Conservation (phyloP, 2,888 invertebrate genomes). For the Acleris emargana region DNA sequence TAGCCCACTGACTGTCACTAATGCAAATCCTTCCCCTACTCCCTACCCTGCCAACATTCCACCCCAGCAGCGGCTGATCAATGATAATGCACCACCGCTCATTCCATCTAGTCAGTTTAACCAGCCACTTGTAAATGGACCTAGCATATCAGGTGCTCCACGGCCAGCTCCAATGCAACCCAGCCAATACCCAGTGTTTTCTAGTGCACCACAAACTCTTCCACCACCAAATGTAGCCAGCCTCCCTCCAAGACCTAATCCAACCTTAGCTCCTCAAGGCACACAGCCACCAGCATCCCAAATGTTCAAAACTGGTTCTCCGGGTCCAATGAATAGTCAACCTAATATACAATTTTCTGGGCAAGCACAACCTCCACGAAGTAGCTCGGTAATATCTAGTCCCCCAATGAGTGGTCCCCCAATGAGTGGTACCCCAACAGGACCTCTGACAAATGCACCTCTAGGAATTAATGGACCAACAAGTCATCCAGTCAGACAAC, state of each 20-base stretch:
- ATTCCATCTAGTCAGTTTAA: conserved; percentile 73
- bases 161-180: conserved; percentile 8
- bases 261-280: conserved; percentile 45
- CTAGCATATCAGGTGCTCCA: conserved; percentile 43
- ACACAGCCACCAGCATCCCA: conserved; percentile 39
- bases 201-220: conserved; percentile 40
- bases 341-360: conserved; percentile 57
- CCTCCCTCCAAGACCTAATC: conserved; percentile 48
- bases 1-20: conserved; percentile 53
- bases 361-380: conserved; percentile 49
- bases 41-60: conserved; percentile 55
- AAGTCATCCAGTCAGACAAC: conserved; percentile 31
- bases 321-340: conserved; percentile 51
- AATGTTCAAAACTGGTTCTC: conserved; percentile 47
- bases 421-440: conserved; percentile 29
- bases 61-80: conserved; percentile 64
- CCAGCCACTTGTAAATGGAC: conserved; percentile 70
- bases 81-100: conserved; percentile 75
- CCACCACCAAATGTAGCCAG: conserved; percentile 46
- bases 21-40: conserved; percentile 55
- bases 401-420: conserved; percentile 49
- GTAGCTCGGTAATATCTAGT: conserved; percentile 60
- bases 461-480: conserved; percentile 32
- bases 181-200: conserved; percentile 39
- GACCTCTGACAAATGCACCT: conserved; percentile 40